Conservation (phyloP, 2,888 invertebrate genomes). For the Helobdella robusta region DNA sequence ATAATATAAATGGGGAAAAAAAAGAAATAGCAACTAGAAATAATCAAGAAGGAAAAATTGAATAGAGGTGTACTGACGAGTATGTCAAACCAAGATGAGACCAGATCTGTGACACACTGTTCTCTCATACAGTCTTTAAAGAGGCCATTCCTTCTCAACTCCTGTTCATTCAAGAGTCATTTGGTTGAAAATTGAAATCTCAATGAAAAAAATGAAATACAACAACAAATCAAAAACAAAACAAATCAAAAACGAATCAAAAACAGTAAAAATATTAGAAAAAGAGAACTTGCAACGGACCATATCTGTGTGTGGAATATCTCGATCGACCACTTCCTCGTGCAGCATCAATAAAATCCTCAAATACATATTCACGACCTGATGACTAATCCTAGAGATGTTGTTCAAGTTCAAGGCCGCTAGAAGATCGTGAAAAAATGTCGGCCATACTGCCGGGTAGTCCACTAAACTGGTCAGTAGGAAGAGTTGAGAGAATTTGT, state of each 20-base stretch:
- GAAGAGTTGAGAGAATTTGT: slow-evolving; percentile 55
- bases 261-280: not conserved
- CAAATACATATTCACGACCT: slow-evolving; percentile 51
- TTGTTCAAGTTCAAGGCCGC: slow-evolving; percentile 43
- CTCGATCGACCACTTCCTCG: slow-evolving; percentile 54
- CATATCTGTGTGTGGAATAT: slow-evolving; percentile 42
- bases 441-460: slow-evolving; percentile 53
- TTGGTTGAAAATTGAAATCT: not conserved
- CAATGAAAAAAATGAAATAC: not conserved
- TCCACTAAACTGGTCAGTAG: slow-evolving; percentile 54
- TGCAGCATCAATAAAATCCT: slow-evolving; percentile 54
- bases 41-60: not conserved
- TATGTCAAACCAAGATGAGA: slow-evolving; percentile 55
- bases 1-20: not conserved
- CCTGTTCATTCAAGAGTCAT: slow-evolving; percentile 41
- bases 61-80: slow-evolving; percentile 47
- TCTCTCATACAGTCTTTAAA: slow-evolving; percentile 56
- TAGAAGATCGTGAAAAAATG: slow-evolving; percentile 53
- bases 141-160: slow-evolving; percentile 51
- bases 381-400: slow-evolving; percentile 37
- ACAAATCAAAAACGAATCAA: not conserved
- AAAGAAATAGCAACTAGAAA: not conserved
- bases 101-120: slow-evolving; percentile 52
- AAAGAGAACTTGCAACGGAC: slow-evolving; percentile 20
- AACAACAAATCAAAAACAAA: not conserved